Percentiles rank a stretch among this genome's conserved stretches.
Conservation (phyloP, 53 echinoderm and acorn worm genomes). For the Antedon mediterranea region DNA sequence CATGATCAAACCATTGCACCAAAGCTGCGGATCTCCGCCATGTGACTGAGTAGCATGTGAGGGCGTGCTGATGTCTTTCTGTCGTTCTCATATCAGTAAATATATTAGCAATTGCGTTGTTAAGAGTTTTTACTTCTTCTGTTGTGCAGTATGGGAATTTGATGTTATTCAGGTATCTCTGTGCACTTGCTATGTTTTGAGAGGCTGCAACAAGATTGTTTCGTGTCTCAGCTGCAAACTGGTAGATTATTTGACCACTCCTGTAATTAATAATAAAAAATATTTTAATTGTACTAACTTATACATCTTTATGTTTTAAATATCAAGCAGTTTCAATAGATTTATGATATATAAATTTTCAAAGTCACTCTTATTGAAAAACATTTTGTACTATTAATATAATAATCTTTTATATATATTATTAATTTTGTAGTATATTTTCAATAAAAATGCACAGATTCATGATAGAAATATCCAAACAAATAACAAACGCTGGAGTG, state of each 20-base stretch:
- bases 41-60: conserved; percentile 68
- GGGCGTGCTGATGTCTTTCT: conserved; percentile 77
- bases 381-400: too few species aligned
- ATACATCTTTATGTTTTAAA: too few species aligned
- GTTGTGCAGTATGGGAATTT: conserved; percentile 95
- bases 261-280: conserved; percentile 9
- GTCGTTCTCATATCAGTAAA: conserved; percentile 63
- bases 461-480: too few species aligned
- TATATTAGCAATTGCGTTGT: conserved; percentile 63
- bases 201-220: conserved; percentile 87
- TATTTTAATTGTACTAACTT: too few species aligned
- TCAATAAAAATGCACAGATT: too few species aligned
- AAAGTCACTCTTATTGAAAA: too few species aligned
- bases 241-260: conserved; percentile 42
- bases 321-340: too few species aligned
- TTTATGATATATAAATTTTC: too few species aligned
- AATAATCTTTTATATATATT: too few species aligned
- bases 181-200: conserved; percentile 78
- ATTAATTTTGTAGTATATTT: too few species aligned
- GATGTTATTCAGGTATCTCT: conserved; percentile 73
- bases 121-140: conserved; percentile 58
- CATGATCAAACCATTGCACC: conserved; percentile 95
- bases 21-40: conserved; percentile 63
- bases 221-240: conserved; percentile 83
- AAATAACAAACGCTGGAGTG: too few species aligned